phyloP scores from a whole-genome alignment of 2,888 invertebrate genomes.

The Drosophila nigricruria region DNA sequence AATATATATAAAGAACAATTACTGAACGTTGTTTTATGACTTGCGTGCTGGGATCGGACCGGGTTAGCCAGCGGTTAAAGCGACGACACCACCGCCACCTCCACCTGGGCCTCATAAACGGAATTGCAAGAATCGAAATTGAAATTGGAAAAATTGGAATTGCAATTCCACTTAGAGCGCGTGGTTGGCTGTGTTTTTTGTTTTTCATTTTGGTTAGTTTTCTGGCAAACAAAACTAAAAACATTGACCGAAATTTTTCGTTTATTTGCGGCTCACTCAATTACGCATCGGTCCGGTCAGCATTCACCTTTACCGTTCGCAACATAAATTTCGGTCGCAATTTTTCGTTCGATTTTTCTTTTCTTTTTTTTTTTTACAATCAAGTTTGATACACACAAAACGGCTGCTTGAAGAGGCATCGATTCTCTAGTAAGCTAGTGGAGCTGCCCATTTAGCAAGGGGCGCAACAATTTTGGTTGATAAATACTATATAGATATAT shows the following conservation, averaged over 20 bases:
- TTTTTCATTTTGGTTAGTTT: constrained; percentile 40
- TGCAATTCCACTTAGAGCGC: constrained; percentile 75
- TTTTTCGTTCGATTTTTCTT: constrained; percentile 59
- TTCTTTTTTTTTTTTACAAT: constrained; percentile 42
- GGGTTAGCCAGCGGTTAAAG: constrained; percentile 49
- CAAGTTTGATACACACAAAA: constrained; percentile 80
- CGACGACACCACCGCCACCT: constrained; percentile 29
- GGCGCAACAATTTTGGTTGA: constrained; percentile 50
- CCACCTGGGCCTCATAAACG: constrained; percentile 52
- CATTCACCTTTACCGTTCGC: constrained; percentile 51
- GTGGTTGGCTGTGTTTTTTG: constrained; percentile 26
- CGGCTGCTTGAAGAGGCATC: constrained; percentile 62
- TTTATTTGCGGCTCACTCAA: constrained; percentile 47
- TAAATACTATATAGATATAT: constrained; percentile 36
- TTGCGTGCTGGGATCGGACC: constrained; percentile 71
- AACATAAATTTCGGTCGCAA: constrained; percentile 81
- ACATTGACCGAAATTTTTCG: constrained; percentile 81
- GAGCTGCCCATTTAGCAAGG: constrained; percentile 35
- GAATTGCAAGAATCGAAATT: constrained; percentile 57
- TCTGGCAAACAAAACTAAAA: constrained; percentile 57
- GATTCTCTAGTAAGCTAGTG: constrained; percentile 40
- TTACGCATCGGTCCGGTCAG: constrained; percentile 33
- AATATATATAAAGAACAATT: constrained; percentile 21
- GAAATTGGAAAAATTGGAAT: constrained; percentile 33
- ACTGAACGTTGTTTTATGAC: constrained; percentile 42